Evolutionary conservation across 2,113 vertebrate species (phyloP).

Genomic region (Leiothrix lutea): DNA sequence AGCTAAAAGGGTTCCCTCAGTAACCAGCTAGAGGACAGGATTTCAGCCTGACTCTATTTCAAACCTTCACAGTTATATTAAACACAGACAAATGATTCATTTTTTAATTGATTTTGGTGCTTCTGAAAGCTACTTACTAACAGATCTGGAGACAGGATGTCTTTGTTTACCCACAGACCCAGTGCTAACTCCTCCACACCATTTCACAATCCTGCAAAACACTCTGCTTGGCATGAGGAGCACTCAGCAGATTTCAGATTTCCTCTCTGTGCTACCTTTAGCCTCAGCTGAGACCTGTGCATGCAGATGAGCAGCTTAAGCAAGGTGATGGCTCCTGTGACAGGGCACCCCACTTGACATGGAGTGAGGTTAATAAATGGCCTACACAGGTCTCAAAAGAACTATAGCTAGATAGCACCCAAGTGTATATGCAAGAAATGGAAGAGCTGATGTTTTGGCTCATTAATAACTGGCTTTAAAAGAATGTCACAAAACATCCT

Average conservation of each 20-base stretch:
- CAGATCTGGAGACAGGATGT: slow-evolving; percentile 42
- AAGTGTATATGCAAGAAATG: background rate
- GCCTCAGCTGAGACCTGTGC: background rate
- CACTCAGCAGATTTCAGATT: background rate
- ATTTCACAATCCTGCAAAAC: background rate
- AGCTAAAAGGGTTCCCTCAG: background rate
- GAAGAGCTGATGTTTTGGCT: background rate
- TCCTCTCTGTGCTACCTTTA: background rate
- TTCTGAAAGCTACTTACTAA: slow-evolving; percentile 25
- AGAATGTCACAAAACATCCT: background rate
- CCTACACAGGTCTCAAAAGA: background rate
- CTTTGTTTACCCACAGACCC: background rate
- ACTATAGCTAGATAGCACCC: background rate
- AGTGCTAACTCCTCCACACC: background rate
- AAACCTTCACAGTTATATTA: background rate
- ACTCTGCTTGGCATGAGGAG: background rate
- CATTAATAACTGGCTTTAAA: background rate
- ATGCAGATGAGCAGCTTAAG: background rate
- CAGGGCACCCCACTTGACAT: background rate
- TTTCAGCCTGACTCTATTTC: background rate
- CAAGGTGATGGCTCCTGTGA: background rate
- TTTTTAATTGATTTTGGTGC: background rate
- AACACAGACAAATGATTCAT: background rate
- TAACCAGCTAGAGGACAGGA: background rate
- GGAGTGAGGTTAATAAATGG: background rate